Evolutionary conservation across 2,888 invertebrate species (phyloP).

Genomic region (Reticulitermes lucifugus): DNA sequence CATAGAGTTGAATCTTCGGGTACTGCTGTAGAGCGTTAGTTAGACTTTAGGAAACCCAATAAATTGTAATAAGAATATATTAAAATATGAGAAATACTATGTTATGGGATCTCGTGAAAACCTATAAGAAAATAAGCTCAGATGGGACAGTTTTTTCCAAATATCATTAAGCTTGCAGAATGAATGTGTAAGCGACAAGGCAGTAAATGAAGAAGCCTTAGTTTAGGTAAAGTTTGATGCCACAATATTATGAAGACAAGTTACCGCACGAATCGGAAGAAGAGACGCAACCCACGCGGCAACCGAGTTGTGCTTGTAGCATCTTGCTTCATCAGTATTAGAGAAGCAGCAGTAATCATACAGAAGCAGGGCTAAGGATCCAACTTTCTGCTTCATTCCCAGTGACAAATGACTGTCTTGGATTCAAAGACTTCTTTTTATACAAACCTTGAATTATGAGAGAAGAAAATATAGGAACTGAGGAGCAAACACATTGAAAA

Average conservation of each 20-base stretch:
- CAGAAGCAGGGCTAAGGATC: background rate
- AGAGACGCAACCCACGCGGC: background rate
- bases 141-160: background rate
- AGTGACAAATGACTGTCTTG: conserved; percentile 25
- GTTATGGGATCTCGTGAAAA: background rate
- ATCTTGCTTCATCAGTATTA: background rate
- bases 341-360: conserved; percentile 22
- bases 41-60: too few species aligned
- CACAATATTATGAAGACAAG: conserved; percentile 25
- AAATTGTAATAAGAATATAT: too few species aligned
- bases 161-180: background rate
- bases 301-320: background rate
- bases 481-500: conserved; percentile 6
- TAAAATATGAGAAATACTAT: too few species aligned
- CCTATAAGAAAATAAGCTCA: background rate
- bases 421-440: background rate
- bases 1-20: too few species aligned
- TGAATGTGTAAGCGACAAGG: background rate
- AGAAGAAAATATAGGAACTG: background rate
- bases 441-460: background rate
- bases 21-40: too few species aligned
- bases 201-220: background rate
- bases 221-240: background rate
- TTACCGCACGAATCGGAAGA: background rate
- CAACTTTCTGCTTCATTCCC: conserved; percentile 30